A percentile compares a stretch with the other conserved stretches of the same genome.
Evolutionary conservation across 1,140 invertebrate species (phyloP).

Genomic region (Tetragnatha versicolor): DNA sequence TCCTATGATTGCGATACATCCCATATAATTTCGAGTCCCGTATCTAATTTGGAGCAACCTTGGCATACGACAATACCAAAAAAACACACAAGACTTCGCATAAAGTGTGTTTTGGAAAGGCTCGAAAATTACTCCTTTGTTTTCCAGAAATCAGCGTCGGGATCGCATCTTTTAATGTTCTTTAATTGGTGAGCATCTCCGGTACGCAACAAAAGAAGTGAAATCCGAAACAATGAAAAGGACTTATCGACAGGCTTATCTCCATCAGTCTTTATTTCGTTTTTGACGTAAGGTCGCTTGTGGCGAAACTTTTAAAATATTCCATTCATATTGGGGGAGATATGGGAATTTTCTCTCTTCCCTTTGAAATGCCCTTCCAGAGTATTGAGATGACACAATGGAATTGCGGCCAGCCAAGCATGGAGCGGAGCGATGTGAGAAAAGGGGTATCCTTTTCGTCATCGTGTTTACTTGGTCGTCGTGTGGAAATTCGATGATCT

Average conservation of each 20-base stretch:
- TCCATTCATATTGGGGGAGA: slow-evolving; percentile 1
- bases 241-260: slow-evolving; percentile 22
- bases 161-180: slow-evolving; percentile 34
- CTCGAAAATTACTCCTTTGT: slow-evolving; percentile 18
- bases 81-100: neutral
- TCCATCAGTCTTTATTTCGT: neutral
- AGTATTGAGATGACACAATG: slow-evolving; percentile 30
- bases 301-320: slow-evolving; percentile 32
- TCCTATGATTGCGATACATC: too few relatives aligned
- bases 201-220: slow-evolving; percentile 7
- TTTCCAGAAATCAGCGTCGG: slow-evolving; percentile 1
- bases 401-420: slow-evolving; percentile 29
- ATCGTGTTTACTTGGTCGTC: neutral
- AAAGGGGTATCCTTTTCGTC: neutral
- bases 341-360: neutral
- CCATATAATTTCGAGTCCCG: too few relatives aligned
- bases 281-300: neutral
- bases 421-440: neutral
- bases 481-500: neutral
- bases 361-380: slow-evolving; percentile 23
- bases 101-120: slow-evolving; percentile 11
- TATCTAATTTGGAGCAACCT: too few relatives aligned
- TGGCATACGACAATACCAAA: neutral
- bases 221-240: slow-evolving; percentile 42
- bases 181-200: slow-evolving; percentile 36